Evolutionary conservation across 2,113 vertebrate species (phyloP).

Genomic region (Dromiciops gliroides): DNA sequence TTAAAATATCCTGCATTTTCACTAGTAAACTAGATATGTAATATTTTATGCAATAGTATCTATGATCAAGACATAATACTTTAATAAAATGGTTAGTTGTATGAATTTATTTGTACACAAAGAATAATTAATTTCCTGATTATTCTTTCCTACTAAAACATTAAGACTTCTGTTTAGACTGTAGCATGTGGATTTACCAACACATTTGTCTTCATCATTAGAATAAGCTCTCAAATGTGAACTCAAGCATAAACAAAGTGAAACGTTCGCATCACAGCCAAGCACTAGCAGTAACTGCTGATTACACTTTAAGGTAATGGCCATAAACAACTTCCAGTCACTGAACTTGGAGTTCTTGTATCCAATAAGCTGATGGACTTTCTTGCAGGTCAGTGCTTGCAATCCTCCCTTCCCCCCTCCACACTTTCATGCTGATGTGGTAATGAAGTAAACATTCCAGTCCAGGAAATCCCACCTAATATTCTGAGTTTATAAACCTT

Average conservation of each 20-base stretch:
- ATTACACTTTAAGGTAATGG: not conserved
- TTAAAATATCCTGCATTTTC: not conserved
- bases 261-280: not conserved
- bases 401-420: too few relatives aligned
- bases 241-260: not conserved
- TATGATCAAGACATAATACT: not conserved
- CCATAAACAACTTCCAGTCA: not conserved
- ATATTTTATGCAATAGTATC: not conserved
- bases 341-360: not conserved
- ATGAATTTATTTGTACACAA: not conserved
- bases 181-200: not conserved
- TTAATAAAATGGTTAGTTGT: not conserved
- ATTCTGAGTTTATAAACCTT: not conserved
- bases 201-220: not conserved
- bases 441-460: not conserved
- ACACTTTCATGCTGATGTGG: not conserved
- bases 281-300: not conserved
- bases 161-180: not conserved
- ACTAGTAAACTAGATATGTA: not conserved
- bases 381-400: not conserved
- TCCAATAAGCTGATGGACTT: not conserved
- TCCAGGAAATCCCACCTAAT: not conserved
- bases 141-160: not conserved
- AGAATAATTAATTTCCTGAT: not conserved
- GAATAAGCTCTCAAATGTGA: not conserved